Conservation (phyloP, 2,888 invertebrate species). For the Tipula helvola region DNA sequence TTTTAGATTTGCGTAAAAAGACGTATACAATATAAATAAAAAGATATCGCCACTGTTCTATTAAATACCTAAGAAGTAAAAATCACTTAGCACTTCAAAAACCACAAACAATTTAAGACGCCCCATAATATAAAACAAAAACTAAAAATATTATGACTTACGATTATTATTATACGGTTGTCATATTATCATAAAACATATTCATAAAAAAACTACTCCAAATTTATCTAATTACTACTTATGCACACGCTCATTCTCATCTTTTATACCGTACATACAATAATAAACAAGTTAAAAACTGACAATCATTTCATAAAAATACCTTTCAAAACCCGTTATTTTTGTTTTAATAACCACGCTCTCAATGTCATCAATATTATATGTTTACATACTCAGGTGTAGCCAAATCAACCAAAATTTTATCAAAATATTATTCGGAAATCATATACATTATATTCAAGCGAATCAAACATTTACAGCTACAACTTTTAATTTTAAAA, state of each 20-base stretch:
- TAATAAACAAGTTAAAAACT: not conserved
- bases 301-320: not conserved
- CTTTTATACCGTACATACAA: not conserved
- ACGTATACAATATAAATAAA: not conserved
- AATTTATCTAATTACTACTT: not conserved
- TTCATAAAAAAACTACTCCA: not conserved
- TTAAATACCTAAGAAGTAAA: not conserved
- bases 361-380: not conserved
- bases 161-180: not conserved
- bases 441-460: not conserved
- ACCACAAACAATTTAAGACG: not conserved
- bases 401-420: not conserved
- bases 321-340: not conserved
- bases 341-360: not conserved
- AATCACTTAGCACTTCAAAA: not conserved
- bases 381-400: not conserved
- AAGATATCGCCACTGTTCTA: not conserved
- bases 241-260: not conserved
- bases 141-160: not conserved
- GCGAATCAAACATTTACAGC: not conserved
- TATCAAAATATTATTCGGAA: not conserved
- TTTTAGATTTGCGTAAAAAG: too few relatives aligned
- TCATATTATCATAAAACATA: not conserved
- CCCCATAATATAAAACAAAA: not conserved
- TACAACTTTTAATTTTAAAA: not conserved